Evolutionary conservation across 2,113 vertebrate species (phyloP), one percentile per base, ranked within the genome.

Genomic region (Echinops telfairi): DNA sequence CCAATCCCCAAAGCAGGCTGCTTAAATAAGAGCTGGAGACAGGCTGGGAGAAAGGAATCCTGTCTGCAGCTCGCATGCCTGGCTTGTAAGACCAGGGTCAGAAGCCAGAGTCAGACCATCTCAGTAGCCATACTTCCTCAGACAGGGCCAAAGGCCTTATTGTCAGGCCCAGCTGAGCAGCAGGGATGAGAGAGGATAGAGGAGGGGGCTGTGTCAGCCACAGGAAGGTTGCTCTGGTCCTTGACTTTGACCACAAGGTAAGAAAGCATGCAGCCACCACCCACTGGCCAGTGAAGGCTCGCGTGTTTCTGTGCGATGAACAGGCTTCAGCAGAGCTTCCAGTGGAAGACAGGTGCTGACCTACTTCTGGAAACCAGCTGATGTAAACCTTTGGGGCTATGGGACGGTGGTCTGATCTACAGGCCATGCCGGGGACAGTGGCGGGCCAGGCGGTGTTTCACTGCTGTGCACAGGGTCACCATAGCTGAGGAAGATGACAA

Each of bases 151-250:
- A 29, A 85, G 70, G 57, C 57, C 38, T 76, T 1, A 68, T 78
- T 89, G 84, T 89, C 84, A 87, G n/a, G 75, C 91, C 82, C 40
- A 76, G 60, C 53, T 81, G 79, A 83, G 23, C 38, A 84, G 71
- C 77, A 38, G 20, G 33, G 77, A 53, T 77, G 83, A 93, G 40
- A 85, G 36, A 0, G n/a, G n/a, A 70, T 73, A n/a, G 36, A 85
- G 33, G 25, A 66, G n/a, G 58, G 85, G 27, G 11, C 79, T 43
- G 6, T 31, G 11, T 40, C 60, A 4, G 23, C 33, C 20, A 1
- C 2, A 36, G 62, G 11, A 77, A 86, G 66, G n/a, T 4, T 1
- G 1, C n/a, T 86, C 27, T 75, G 64, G n/a, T 47, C n/a, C 78
- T 60, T 20, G 23, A 19, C 62, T 64, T 22, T 88, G 62, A 86